Percentiles rank a stretch among this genome's conserved stretches.
phyloP scores from a whole-genome alignment of 2,113 vertebrate genomes.

The Lamprologus ornatipinnis region DNA sequence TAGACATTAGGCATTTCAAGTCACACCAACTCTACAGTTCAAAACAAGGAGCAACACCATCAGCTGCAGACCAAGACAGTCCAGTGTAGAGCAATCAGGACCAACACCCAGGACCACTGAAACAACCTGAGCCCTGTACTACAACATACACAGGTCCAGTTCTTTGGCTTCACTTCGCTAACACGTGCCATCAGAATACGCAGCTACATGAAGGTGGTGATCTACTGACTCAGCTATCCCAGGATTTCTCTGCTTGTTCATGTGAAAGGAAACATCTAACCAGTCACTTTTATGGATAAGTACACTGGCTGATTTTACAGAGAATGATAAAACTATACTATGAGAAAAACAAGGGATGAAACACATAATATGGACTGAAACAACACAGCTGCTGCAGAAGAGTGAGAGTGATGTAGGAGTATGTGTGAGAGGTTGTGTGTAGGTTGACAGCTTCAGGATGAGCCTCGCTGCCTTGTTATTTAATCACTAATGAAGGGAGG shows the following conservation, averaged over 20 bases:
- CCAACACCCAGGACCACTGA: not conserved
- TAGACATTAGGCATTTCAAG: not conserved
- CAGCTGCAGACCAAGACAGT: not conserved
- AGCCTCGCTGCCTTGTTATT: not conserved
- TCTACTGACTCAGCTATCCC: fast-evolving
- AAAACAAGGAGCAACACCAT: not conserved
- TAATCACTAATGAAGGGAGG: not conserved
- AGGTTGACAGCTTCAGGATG: not conserved
- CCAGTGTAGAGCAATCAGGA: not conserved
- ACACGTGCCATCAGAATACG: not conserved
- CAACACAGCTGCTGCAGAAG: not conserved
- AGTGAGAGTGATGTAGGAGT: not conserved
- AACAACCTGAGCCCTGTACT: not conserved
- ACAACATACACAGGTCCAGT: not conserved
- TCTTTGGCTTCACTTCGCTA: not conserved
- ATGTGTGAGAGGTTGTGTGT: not conserved
- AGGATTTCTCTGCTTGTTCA: not conserved
- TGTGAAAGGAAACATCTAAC: not conserved
- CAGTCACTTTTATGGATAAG: not conserved
- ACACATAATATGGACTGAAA: not conserved
- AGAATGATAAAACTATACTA: not conserved
- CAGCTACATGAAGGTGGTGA: not conserved
- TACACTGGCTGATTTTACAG: not conserved
- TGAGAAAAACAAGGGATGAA: not conserved
- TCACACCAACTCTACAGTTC: not conserved